A percentile compares a stretch with the other conserved stretches of the same genome.
These are phyloP conservation scores for Chrysochloris asiatica DNA, from an alignment of 2,113 vertebrate genomes.

Conservation along the genomic window DNA sequence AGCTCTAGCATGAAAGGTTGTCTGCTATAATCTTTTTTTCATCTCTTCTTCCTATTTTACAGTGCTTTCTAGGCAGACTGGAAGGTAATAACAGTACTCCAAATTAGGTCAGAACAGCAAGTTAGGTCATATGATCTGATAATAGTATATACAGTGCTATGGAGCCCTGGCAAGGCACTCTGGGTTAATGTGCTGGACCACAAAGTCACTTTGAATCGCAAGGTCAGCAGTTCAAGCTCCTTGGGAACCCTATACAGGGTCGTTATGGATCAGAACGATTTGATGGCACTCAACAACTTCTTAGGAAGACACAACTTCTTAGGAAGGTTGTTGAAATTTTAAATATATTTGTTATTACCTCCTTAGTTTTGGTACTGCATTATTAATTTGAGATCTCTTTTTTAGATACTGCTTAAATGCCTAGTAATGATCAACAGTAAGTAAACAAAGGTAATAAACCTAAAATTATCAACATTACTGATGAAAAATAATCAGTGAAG, in stretches of 20 bases:
- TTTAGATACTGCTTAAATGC: constrained; percentile 25
- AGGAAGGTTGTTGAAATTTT: not conserved
- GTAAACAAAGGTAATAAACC: constrained; percentile 23
- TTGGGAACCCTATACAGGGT: no score
- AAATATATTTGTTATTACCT: constrained; percentile 15
- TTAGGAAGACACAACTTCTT: not conserved
- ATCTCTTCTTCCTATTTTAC: not conserved
- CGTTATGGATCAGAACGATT: no score
- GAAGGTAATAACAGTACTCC: not conserved
- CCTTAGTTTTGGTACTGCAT: not conserved
- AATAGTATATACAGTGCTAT: no score
- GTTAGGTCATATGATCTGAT: not conserved
- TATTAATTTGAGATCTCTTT: not conserved
- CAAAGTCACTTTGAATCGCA: no score
- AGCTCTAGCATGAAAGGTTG: not conserved
- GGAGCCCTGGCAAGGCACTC: no score
- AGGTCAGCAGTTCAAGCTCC: no score
- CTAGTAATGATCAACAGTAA: constrained; percentile 26
- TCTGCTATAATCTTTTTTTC: constrained; percentile 14
- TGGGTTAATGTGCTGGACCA: no score
- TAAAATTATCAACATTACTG: constrained; percentile 38
- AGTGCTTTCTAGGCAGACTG: constrained; percentile 6
- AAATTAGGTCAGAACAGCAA: constrained; percentile 1
- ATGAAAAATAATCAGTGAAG: constrained; percentile 18
- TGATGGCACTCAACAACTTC: no score